These are phyloP conservation scores for Parascotia fuliginaria DNA, from an alignment of 2,888 invertebrate species.

Conservation along the genomic window DNA sequence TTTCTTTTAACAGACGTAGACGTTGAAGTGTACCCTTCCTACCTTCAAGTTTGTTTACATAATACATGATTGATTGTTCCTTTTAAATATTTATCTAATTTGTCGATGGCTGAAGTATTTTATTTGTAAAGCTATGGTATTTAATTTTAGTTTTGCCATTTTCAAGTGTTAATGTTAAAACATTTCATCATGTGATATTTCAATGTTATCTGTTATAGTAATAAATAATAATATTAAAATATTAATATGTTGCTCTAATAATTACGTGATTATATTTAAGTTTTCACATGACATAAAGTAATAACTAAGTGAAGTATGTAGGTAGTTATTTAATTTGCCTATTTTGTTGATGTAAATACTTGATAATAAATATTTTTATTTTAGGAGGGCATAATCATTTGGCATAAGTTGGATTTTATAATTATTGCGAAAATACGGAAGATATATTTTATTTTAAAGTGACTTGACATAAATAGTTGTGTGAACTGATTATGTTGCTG, in stretches of 20 bases:
- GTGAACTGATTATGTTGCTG: constrained; percentile 4
- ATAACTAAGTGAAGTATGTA: constrained; percentile 48
- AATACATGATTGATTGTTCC: constrained; percentile 50
- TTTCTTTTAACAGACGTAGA: constrained; percentile 12
- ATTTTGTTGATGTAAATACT: constrained; percentile 73
- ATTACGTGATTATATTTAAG: constrained; percentile 67
- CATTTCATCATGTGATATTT: constrained; percentile 84
- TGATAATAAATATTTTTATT: constrained; percentile 47
- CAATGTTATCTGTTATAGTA: constrained; percentile 83
- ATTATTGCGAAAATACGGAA: constrained; percentile 24
- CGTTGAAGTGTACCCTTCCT: constrained; percentile 2
- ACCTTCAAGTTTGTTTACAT: constrained; percentile 14
- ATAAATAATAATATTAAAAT: constrained; percentile 68
- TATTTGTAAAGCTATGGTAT: constrained; percentile 54
- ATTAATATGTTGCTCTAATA: constrained; percentile 68
- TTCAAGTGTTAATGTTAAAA: constrained; percentile 73
- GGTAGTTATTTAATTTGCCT: constrained; percentile 49
- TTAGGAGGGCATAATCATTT: constrained; percentile 28
- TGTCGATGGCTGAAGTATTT: constrained; percentile 50
- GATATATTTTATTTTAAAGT: constrained; percentile 11
- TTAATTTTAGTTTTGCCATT: constrained; percentile 71
- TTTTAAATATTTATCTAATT: constrained; percentile 35
- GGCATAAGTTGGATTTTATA: constrained; percentile 32
- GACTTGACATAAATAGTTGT: constrained; percentile 4
- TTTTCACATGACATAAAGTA: constrained; percentile 74